These are phyloP conservation scores for Smittia sp. DNA, from an alignment of 2,888 invertebrate species.

Conservation along the genomic window DNA sequence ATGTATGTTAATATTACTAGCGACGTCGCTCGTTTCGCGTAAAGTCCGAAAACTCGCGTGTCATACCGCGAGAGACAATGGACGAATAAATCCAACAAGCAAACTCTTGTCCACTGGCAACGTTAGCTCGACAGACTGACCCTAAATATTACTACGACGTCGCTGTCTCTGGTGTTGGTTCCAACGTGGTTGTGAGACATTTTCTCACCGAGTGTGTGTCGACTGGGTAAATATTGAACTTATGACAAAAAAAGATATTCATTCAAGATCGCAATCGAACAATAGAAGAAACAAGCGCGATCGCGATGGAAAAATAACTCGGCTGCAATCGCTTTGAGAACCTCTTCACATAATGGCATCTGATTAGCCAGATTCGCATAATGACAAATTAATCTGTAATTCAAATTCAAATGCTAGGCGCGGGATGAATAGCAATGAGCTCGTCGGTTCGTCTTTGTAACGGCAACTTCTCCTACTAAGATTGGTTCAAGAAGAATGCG, in stretches of 20 bases:
- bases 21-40: not conserved
- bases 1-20: constrained; percentile 16
- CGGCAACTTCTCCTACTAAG: too few species aligned
- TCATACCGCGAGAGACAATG: not conserved
- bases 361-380: not conserved
- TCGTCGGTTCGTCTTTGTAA: too few species aligned
- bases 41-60: not conserved
- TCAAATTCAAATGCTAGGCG: not conserved
- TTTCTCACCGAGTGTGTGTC: constrained; percentile 11
- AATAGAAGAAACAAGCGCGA: constrained; percentile 2
- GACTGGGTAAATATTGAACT: constrained; percentile 5
- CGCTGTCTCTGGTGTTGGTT: not conserved
- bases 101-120: not conserved
- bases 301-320: not conserved
- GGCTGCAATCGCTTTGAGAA: not conserved
- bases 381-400: not conserved
- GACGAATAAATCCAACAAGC: not conserved
- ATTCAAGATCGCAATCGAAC: constrained; percentile 17
- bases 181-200: constrained; percentile 14
- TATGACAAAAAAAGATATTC: constrained; percentile 17
- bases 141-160: not conserved
- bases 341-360: not conserved
- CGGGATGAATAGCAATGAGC: too few species aligned
- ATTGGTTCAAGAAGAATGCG: too few species aligned
- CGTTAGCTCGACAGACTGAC: not conserved